Base-by-base conservation (phyloP, 1,140 invertebrate species). In the Lethocerus indicus region DNA sequence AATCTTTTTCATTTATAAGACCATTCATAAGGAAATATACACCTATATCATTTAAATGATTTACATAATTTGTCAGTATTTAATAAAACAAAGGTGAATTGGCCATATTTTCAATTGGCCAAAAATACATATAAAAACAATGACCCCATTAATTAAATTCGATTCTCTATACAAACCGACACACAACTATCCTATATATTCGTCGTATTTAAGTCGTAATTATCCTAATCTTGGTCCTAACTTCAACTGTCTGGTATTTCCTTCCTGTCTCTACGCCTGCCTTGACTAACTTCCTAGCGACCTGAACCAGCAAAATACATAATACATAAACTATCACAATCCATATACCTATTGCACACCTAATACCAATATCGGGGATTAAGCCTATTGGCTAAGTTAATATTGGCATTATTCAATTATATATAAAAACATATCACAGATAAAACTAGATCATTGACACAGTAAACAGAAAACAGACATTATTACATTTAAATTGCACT, bases 331-430 rank as follows among this genome's bases (percentile, higher is more conserved):
- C 47, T 48, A 48, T 48, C 47, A 39, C 32, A 48, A 23, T 29
- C 20, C 36, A 28, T 26, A 39, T 9, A 35, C 16, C 36, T 39
- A 18, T 39, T 35, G 9, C 36, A 23, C 40, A 48, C 47, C 47
- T 48, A 48, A 48, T 48, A 48, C 47, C 47, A 48, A 48, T 48
- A 48, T 6, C 40, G 26, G n/a, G 14, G n/a, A 25, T 24, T 36
- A 24, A 23, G 9, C 16, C 6, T 29, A 25, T 20, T 16, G 20
- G 23, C 40, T 26, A 39, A 36, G 32, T 23, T 18, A 37, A 39
- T 48, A 48, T 48, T 48, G 47, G 47, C 47, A 48, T 48, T 48
- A 48, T n/a, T n/a, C n/a, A n/a, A n/a, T n/a, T n/a, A n/a, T n/a
- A n/a, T n/a, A n/a, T n/a, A n/a, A n/a, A n/a, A n/a, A n/a, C n/a